Conservation (phyloP, 2,888 invertebrate genomes). For the Acanthosepion lycidas region DNA sequence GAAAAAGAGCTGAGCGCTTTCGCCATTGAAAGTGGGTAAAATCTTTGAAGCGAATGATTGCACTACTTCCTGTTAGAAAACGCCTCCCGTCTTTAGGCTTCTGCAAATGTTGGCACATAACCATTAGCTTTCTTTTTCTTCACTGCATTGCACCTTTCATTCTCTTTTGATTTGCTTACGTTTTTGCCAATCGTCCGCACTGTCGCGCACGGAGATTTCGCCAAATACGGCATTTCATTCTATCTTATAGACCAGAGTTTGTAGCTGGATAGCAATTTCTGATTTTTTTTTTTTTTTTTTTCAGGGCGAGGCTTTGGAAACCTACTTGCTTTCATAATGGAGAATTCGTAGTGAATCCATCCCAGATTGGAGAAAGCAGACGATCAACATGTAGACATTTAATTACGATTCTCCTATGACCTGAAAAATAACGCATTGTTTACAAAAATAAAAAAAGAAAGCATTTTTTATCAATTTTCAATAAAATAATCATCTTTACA, state of each 20-base stretch:
- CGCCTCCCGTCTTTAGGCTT: not conserved
- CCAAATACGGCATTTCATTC: not conserved
- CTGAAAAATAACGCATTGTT: too few relatives aligned
- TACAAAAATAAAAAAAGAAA: too few relatives aligned
- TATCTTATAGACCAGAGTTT: not conserved
- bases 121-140: not conserved
- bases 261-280: not conserved
- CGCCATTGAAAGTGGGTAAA: not conserved
- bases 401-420: too few relatives aligned
- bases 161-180: not conserved
- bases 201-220: not conserved
- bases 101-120: not conserved
- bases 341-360: not conserved
- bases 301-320: not conserved
- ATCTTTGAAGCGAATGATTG: slow-evolving; percentile 4
- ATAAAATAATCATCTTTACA: too few relatives aligned
- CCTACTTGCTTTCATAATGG: not conserved
- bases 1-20: not conserved
- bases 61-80: not conserved
- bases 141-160: not conserved
- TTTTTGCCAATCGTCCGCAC: not conserved
- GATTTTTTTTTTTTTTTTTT: not conserved
- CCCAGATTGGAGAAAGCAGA: not conserved
- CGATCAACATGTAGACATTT: too few relatives aligned
- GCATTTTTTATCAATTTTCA: too few relatives aligned